Percentiles rank a stretch among this genome's conserved stretches.
Evolutionary conservation across 2,797 vertebrate species (phyloP).

Genomic region (Microcaecilia unicolor): DNA sequence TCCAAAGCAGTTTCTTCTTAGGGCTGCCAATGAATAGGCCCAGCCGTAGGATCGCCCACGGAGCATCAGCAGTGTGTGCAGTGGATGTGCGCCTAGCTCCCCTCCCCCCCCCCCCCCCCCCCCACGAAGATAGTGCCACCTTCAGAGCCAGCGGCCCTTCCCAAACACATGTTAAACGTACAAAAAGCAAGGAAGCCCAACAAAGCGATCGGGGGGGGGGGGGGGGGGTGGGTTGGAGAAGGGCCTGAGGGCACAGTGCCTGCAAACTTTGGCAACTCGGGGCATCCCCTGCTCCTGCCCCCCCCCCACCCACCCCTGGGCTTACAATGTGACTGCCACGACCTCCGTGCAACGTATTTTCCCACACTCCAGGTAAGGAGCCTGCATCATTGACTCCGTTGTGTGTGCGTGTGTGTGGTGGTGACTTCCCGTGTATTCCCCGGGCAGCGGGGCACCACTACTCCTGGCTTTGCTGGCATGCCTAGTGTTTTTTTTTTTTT

Average conservation of each 20-base stretch:
- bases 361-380: conserved; percentile 59
- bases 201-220: conserved; percentile 5
- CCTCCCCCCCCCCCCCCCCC: conserved; percentile 37
- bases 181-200: conserved; percentile 19
- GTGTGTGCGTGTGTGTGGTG: too few species aligned
- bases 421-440: neutral
- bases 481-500: too few species aligned
- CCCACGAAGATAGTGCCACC: conserved; percentile 55
- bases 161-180: conserved; percentile 52
- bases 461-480: conserved; percentile 3
- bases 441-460: too few species aligned
- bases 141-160: conserved; percentile 39
- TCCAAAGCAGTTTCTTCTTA: conserved; percentile 42
- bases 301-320: conserved; percentile 25
- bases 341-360: conserved; percentile 59
- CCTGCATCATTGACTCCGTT: too few species aligned
- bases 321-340: conserved; percentile 44
- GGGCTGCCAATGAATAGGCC: conserved; percentile 31
- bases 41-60: conserved; percentile 32
- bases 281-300: too few species aligned
- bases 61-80: conserved; percentile 27
- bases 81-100: conserved; percentile 24
- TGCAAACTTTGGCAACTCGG: conserved; percentile 62
- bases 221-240: too few species aligned
- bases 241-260: conserved; percentile 29